phyloP scores from a whole-genome alignment of 2,888 invertebrate genomes.

The Lottia gigantea region DNA sequence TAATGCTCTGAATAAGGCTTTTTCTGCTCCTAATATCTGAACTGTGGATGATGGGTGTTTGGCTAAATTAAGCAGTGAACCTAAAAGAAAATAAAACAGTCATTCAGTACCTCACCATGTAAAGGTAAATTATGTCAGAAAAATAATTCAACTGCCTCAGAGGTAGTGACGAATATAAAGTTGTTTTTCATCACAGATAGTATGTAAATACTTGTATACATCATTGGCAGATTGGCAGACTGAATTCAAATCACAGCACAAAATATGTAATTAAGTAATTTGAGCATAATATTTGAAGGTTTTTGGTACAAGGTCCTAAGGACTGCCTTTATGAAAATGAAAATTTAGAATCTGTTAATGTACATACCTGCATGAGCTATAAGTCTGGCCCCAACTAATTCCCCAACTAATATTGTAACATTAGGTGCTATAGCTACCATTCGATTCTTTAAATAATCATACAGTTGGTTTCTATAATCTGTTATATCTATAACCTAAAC shows the following conservation, averaged over 20 bases:
- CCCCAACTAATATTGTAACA: slow-evolving; percentile 93
- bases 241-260: no score
- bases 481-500: slow-evolving; percentile 85
- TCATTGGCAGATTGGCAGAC: neutral
- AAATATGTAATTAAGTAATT: no score
- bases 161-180: slow-evolving; percentile 43
- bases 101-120: no score
- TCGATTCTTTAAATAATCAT: slow-evolving; percentile 90
- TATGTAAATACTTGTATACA: neutral
- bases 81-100: slow-evolving; percentile 54
- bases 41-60: slow-evolving; percentile 98
- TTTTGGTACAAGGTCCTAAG: no score
- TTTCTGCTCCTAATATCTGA: slow-evolving; percentile 98
- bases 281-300: no score
- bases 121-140: no score
- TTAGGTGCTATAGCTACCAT: slow-evolving; percentile 99
- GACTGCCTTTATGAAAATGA: no score
- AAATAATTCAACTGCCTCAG: slow-evolving; percentile 32
- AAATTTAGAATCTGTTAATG: no score
- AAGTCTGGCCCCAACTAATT: slow-evolving; percentile 94
- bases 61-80: slow-evolving; percentile 91
- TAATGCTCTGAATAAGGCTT: slow-evolving; percentile 94
- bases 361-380: slow-evolving; percentile 91
- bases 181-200: no score
- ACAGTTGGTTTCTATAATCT: slow-evolving; percentile 88